phyloP scores from a whole-genome alignment of 2,113 vertebrate species.

The Mastomys coucha region DNA sequence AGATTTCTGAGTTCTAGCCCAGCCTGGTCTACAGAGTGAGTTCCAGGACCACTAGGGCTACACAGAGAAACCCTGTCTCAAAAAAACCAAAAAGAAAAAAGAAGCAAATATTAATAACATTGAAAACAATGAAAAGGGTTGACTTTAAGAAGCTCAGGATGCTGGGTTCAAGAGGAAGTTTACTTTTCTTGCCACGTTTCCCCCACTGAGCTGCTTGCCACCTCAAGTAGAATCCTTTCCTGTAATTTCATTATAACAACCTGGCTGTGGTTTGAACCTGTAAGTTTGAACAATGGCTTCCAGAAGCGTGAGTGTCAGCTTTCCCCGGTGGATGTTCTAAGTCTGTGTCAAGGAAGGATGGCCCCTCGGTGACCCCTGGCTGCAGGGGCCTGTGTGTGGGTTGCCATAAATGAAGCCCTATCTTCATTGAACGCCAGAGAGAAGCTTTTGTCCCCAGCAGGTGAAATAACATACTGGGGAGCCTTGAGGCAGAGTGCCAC shows the following conservation, averaged over 20 bases:
- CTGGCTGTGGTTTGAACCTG: conserved; percentile 24
- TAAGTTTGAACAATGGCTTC: conserved; percentile 34
- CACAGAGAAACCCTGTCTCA: too few species aligned
- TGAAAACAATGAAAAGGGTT: background rate
- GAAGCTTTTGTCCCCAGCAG: conserved; percentile 69
- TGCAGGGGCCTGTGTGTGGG: conserved; percentile 17
- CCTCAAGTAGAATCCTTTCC: background rate
- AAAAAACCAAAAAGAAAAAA: too few species aligned
- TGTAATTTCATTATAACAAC: conserved; percentile 60
- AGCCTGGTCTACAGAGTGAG: too few species aligned
- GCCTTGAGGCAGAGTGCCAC: conserved; percentile 47
- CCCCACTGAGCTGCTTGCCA: conserved; percentile 1
- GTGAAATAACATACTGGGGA: conserved; percentile 74
- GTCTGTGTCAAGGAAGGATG: conserved; percentile 41
- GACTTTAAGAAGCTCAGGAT: background rate
- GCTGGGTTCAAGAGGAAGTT: background rate
- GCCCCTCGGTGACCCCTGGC: conserved; percentile 33
- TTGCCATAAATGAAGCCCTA: conserved; percentile 65
- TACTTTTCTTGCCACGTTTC: background rate
- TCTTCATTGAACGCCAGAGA: conserved; percentile 69
- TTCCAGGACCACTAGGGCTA: too few species aligned
- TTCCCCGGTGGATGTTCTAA: conserved; percentile 44
- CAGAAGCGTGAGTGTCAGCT: conserved; percentile 22
- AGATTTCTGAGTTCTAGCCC: too few species aligned
- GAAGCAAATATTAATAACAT: background rate